Evolutionary conservation across 1,140 invertebrate species (phyloP), one percentile per base, ranked within the genome.

Genomic region (Drosophila insularis): DNA sequence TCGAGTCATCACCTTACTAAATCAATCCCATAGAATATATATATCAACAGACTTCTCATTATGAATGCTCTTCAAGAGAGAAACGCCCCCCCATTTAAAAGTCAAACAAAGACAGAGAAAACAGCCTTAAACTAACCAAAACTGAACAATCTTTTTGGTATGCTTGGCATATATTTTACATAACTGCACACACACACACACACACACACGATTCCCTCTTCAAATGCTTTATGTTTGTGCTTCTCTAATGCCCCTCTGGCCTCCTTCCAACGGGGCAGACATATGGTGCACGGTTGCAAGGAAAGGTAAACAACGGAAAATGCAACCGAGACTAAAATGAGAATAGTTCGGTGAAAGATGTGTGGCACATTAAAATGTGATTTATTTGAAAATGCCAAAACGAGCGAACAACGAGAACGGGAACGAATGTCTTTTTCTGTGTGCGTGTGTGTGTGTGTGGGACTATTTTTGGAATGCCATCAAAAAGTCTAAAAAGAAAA

Each of bases 281-380:
- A 76, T 67, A 65, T 73, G 74, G 64, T 70, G 59, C 56, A 59
- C 13, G 13, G 39, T 31, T 17, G 39, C 61, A 43, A 23, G 11
- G 53, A 43, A 71, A 67, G 69, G 73, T 76, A 79, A 79, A 78
- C 43, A 69, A 63, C 56, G 13, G 13, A 56, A 35, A 63, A 67
- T 58, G 66, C 35, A 63, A 39, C 32, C 35, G 39, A 40, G 21
- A 35, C 35, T 32, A 54, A 46, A 64, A 64, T 21, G 62, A 60
- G 43, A 64, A 68, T 67, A 21, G 61, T 68, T 39, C 39, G 55
- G 5, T 58, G 54, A 74, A 78, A 78, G 74, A 74, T 78, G 77
- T 37, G 64, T 60, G 74, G 70, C 71, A 78, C 77, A 80, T 80
- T 80, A 74, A 80, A 80, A 74, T 78, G 78, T 78, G 78, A 80